Conservation (phyloP, 2,888 invertebrate species). For the Galerucella nymphaeae region DNA sequence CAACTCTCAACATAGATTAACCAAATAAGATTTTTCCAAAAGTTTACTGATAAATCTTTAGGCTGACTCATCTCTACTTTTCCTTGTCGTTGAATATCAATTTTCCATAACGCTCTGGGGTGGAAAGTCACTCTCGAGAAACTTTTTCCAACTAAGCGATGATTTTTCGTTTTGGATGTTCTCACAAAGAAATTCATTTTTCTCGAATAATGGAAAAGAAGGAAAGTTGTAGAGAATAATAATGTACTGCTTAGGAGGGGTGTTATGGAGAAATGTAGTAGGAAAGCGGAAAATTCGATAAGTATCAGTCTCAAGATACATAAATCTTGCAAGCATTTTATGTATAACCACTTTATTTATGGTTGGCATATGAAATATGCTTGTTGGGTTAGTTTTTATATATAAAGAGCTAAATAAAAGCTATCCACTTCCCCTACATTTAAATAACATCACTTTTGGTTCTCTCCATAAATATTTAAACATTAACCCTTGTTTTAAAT, state of each 20-base stretch:
- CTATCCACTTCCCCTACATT: no score
- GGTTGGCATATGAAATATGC: no score
- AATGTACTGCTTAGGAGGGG: neutral
- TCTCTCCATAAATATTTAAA: no score
- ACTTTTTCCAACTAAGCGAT: neutral
- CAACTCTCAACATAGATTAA: neutral
- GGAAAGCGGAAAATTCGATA: neutral
- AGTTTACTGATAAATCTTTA: neutral
- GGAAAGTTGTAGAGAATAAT: neutral
- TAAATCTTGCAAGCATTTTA: neutral
- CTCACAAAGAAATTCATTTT: neutral
- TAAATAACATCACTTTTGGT: no score
- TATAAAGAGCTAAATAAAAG: no score
- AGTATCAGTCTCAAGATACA: neutral
- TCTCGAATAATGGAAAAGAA: neutral
- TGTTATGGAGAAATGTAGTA: neutral
- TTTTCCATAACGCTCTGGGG: neutral
- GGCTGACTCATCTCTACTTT: neutral
- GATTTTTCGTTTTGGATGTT: neutral
- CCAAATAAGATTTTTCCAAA: neutral
- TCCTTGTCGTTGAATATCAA: conserved; percentile 2
- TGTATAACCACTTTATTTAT: neutral
- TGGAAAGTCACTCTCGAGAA: neutral
- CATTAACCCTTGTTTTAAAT: no score
- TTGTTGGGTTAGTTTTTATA: no score